Conservation (phyloP, 2,113 vertebrate species). For the Zapus hudsonius region DNA sequence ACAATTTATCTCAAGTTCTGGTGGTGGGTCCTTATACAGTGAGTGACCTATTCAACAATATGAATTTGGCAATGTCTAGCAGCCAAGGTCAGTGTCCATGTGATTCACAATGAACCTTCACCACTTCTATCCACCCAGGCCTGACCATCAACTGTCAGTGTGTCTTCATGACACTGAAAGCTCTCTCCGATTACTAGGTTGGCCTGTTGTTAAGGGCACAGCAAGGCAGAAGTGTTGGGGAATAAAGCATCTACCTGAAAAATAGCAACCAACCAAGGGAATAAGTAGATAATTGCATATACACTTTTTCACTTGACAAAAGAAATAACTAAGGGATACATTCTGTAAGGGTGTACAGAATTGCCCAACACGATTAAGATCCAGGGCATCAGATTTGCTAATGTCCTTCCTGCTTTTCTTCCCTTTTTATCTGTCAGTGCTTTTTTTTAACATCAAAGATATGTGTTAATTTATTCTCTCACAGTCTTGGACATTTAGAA, state of each 20-base stretch:
- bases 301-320: neutral
- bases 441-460: neutral
- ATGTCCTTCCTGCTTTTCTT: neutral
- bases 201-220: neutral
- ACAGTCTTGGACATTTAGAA: accelerated
- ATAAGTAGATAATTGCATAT: neutral
- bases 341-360: neutral
- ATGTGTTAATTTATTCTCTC: neutral
- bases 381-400: neutral
- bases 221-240: neutral
- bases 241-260: neutral
- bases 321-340: neutral
- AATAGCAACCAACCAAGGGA: neutral
- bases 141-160: neutral
- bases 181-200: neutral
- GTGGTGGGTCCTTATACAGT: neutral
- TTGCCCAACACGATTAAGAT: neutral
- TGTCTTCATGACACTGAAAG: neutral
- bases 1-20: neutral
- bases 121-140: neutral
- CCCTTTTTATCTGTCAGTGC: neutral
- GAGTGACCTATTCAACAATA: neutral
- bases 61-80: neutral
- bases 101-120: neutral
- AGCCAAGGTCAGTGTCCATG: neutral